Conservation (phyloP, 2,797 vertebrate species). For the Semaprochilodus insignis region DNA sequence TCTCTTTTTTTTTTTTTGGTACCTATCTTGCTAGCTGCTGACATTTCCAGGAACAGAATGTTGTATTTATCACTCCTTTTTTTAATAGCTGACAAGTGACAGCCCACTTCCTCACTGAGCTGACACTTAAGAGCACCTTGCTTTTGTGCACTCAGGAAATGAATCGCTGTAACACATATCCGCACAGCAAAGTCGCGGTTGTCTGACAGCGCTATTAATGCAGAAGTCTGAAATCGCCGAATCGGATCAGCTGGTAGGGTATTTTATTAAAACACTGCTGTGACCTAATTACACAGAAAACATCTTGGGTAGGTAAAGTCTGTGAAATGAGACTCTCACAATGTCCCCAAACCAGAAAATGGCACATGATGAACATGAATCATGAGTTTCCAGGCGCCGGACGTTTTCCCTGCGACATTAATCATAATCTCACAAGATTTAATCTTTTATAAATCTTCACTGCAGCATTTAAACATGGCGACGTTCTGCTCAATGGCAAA, state of each 20-base stretch:
- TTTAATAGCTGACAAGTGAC: conserved; percentile 1
- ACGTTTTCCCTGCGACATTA: conserved; percentile 1
- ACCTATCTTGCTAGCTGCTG: conserved; percentile 3
- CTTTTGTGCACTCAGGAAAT: conserved; percentile 1
- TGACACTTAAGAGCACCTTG: conserved; percentile 24
- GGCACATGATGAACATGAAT: conserved; percentile 4
- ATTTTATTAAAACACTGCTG: conserved; percentile 21
- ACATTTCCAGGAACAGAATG: conserved; percentile 11
- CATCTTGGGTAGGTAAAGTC: conserved; percentile 22
- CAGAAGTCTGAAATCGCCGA: background rate
- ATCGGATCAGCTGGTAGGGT: background rate
- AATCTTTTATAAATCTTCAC: conserved; percentile 29
- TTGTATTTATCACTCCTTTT: conserved; percentile 1
- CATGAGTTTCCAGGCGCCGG: conserved; percentile 17
- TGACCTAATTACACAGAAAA: conserved; percentile 30
- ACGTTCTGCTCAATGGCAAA: background rate
- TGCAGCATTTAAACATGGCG: conserved; percentile 5
- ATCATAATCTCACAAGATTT: conserved; percentile 15
- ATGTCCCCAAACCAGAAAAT: conserved; percentile 15
- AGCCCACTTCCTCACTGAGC: background rate
- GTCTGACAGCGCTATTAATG: background rate
- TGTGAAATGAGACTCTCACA: conserved; percentile 18
- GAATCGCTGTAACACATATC: background rate
- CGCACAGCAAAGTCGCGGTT: background rate
- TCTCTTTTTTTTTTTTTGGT: background rate